These are phyloP conservation scores for Heteractis magnifica DNA, from an alignment of 92 coral and sea anemone species.

Conservation along the genomic window DNA sequence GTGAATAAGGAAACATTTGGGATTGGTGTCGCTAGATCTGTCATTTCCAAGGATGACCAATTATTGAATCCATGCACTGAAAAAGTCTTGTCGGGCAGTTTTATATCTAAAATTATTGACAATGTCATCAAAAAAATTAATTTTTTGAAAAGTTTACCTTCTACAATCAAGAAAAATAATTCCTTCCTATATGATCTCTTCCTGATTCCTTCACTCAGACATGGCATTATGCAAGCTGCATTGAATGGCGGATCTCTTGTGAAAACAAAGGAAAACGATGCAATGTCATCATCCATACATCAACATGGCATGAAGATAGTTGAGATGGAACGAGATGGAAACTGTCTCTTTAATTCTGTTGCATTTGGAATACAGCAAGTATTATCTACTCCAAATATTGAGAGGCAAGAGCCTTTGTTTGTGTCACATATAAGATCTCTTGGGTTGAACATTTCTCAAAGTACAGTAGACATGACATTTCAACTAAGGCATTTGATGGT, in stretches of 20 bases:
- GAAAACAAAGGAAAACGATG: neutral
- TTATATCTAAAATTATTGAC: too few species aligned
- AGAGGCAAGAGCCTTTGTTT: neutral
- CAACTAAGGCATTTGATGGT: conserved; percentile 16
- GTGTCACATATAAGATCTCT: neutral
- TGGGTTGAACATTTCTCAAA: neutral
- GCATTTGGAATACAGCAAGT: conserved; percentile 19
- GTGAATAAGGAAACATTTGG: neutral
- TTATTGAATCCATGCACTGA: neutral
- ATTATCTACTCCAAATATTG: neutral
- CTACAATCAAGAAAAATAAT: neutral
- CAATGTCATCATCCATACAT: neutral
- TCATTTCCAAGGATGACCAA: neutral
- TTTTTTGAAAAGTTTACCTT: neutral
- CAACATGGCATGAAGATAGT: conserved; percentile 18
- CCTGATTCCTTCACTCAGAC: neutral
- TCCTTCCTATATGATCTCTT: neutral
- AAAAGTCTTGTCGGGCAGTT: too few species aligned
- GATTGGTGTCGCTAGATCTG: neutral
- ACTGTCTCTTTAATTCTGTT: conserved; percentile 35
- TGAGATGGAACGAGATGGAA: conserved; percentile 26
- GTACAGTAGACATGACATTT: neutral
- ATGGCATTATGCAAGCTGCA: neutral
- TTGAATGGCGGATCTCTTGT: neutral
- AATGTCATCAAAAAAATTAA: neutral